These are phyloP conservation scores for Nematolebias whitei DNA, from an alignment of 2,113 vertebrate genomes.

Conservation along the genomic window DNA sequence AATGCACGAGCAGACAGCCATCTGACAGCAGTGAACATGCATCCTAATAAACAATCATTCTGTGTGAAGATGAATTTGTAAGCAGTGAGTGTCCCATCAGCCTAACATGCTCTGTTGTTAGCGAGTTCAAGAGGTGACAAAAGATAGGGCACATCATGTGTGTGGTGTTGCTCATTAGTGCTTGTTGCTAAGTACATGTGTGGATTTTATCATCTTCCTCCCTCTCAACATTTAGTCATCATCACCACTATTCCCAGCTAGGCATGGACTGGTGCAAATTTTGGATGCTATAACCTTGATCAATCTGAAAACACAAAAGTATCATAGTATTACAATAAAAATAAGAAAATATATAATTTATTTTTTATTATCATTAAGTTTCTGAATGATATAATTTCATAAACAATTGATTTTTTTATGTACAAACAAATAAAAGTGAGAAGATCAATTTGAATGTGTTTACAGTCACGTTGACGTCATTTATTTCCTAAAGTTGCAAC, in stretches of 20 bases:
- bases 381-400: too few relatives aligned
- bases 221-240: neutral
- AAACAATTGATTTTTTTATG: too few relatives aligned
- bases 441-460: too few relatives aligned
- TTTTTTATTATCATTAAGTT: too few relatives aligned
- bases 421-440: too few relatives aligned
- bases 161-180: constrained; percentile 13
- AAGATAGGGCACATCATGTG: constrained; percentile 22
- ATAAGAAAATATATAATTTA: too few relatives aligned
- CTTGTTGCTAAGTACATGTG: neutral
- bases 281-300: neutral
- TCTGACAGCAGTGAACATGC: constrained; percentile 52
- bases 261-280: neutral
- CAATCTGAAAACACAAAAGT: neutral
- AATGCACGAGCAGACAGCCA: constrained; percentile 40
- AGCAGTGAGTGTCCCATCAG: constrained; percentile 40
- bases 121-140: constrained; percentile 52
- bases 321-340: too few relatives aligned
- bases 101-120: constrained; percentile 32
- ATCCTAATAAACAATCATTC: constrained; percentile 57
- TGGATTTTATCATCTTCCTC: constrained; percentile 2
- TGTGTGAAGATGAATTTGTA: constrained; percentile 48
- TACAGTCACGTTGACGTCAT: too few relatives aligned
- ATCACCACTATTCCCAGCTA: neutral
- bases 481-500: too few relatives aligned